Percentiles rank a stretch among this genome's conserved stretches.
Evolutionary conservation across 2,888 invertebrate genomes (phyloP).

Genomic region (Andrena praecox): DNA sequence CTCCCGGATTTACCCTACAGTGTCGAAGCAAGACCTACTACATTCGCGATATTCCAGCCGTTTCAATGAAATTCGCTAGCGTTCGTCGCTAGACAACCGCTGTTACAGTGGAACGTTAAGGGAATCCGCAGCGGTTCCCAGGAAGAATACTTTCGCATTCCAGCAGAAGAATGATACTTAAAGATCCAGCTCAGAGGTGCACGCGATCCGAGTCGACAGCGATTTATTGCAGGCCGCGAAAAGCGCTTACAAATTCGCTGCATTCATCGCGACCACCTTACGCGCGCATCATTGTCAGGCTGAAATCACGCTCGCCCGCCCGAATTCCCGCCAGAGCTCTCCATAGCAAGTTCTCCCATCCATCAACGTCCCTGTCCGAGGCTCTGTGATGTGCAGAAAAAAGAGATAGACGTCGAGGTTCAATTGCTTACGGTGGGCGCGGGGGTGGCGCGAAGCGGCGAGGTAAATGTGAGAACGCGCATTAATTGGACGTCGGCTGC

Average conservation of each 20-base stretch:
- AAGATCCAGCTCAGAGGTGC: constrained; percentile 3
- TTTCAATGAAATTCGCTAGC: background rate
- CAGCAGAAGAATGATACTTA: constrained; percentile 18
- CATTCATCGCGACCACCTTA: constrained; percentile 20
- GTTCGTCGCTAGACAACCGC: background rate
- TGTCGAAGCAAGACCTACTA: too few relatives aligned
- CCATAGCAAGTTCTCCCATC: constrained; percentile 18
- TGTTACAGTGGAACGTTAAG: background rate
- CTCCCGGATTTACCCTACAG: too few relatives aligned
- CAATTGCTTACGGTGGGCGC: background rate
- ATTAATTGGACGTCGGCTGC: constrained; percentile 15
- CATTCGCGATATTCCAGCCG: too few relatives aligned
- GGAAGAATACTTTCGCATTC: background rate
- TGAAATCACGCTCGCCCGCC: constrained; percentile 32
- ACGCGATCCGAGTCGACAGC: constrained; percentile 18
- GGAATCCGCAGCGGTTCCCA: background rate
- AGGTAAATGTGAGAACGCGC: background rate
- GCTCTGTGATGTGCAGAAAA: background rate
- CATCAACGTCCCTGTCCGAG: constrained; percentile 7
- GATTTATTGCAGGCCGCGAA: constrained; percentile 25
- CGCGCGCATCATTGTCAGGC: constrained; percentile 17
- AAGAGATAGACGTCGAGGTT: background rate
- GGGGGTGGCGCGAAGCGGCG: background rate
- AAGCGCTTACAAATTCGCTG: constrained; percentile 35
- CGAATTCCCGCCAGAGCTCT: background rate